Conservation (phyloP, 2,797 vertebrate genomes). For the Melanotaenia trifasciata region DNA sequence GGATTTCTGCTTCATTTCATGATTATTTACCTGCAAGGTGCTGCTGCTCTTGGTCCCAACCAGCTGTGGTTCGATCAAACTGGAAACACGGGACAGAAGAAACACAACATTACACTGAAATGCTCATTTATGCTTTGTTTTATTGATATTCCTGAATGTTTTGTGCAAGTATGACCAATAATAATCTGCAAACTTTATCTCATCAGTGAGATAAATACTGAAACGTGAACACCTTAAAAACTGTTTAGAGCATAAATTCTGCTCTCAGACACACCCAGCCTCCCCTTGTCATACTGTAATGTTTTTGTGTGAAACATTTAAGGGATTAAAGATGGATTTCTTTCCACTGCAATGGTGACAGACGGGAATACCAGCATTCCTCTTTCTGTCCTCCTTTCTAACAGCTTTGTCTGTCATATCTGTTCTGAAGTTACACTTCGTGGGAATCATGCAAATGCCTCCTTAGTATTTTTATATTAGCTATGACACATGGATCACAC, state of each 20-base stretch:
- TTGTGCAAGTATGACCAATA: not conserved
- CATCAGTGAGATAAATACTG: not conserved
- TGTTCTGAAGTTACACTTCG: constrained; percentile 33
- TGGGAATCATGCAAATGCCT: constrained; percentile 2
- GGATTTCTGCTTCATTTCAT: not conserved
- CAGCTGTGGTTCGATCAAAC: constrained; percentile 40
- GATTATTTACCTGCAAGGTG: constrained; percentile 53
- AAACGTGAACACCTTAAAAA: not conserved
- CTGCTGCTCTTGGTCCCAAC: constrained; percentile 7
- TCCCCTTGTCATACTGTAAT: constrained; percentile 11
- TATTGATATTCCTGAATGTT: not conserved
- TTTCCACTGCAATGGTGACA: constrained; percentile 43
- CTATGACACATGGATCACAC: constrained; percentile 1
- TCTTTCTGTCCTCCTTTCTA: constrained; percentile 1
- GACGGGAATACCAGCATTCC: constrained; percentile 63
- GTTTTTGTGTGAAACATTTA: constrained; percentile 41
- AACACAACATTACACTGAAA: not conserved
- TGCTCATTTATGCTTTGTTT: not conserved
- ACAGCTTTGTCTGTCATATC: constrained; percentile 46
- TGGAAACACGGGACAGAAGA: constrained; percentile 16
- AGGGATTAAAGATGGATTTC: constrained; percentile 28
- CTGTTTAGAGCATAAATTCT: not conserved
- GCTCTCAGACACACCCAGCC: not conserved
- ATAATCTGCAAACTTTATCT: not conserved
- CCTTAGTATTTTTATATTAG: not conserved